phyloP scores from a whole-genome alignment of 2,888 invertebrate genomes.

The Scelioninae gen. 1 region DNA sequence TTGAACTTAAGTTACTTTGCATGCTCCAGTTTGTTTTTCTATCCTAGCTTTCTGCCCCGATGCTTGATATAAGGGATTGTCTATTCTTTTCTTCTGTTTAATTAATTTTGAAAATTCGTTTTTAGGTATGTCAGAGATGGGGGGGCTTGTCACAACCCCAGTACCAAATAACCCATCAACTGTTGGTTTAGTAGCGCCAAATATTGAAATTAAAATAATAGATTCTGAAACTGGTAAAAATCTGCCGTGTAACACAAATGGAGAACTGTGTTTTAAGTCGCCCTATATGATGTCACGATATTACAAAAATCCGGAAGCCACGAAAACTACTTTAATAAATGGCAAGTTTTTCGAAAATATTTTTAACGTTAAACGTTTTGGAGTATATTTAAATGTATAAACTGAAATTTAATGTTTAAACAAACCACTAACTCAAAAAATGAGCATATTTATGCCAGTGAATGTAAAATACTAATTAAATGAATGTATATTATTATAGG shows the following conservation, averaged over 20 bases:
- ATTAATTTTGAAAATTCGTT: no score
- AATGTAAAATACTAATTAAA: no score
- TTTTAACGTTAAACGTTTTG: not conserved
- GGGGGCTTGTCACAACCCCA: conserved; percentile 38
- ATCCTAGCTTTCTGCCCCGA: no score
- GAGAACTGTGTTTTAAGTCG: conserved; percentile 69
- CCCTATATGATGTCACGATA: conserved; percentile 67
- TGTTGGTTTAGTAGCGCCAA: conserved; percentile 25
- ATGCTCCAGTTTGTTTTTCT: no score
- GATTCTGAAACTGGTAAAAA: conserved; percentile 39
- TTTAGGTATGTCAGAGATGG: conserved; percentile 62
- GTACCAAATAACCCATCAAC: not conserved
- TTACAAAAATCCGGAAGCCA: conserved; percentile 64
- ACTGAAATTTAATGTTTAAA: no score
- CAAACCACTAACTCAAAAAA: no score
- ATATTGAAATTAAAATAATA: conserved; percentile 65
- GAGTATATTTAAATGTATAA: no score
- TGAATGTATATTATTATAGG: conserved; percentile 65
- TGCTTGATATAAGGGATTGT: no score
- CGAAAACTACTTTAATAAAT: conserved; percentile 68
- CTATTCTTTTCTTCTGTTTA: no score
- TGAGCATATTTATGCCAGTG: no score
- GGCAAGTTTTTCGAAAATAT: conserved; percentile 36
- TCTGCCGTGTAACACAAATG: conserved; percentile 59
- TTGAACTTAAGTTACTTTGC: no score